A percentile compares a stretch with the other conserved stretches of the same genome.
Evolutionary conservation across 1,140 invertebrate genomes (phyloP).

Genomic region (Homarus americanus): DNA sequence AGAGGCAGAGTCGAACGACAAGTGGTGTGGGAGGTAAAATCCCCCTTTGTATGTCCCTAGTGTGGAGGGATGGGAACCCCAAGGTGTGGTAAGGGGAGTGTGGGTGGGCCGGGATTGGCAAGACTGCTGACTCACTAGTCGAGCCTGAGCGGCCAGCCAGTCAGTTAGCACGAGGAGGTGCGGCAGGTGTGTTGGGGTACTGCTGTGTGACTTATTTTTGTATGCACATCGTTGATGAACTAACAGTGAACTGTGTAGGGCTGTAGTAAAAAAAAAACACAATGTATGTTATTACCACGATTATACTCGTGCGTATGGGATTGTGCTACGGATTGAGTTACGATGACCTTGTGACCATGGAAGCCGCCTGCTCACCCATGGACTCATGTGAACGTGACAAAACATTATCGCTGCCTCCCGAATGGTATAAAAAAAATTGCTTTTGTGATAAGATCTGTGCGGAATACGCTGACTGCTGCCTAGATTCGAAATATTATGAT

Average conservation of each 20-base stretch:
- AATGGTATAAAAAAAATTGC: constrained; percentile 75
- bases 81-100: too few relatives aligned
- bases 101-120: background rate
- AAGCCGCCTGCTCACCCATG: background rate
- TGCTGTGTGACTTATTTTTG: background rate
- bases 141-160: background rate
- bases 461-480: constrained; percentile 80
- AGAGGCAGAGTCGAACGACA: too few relatives aligned
- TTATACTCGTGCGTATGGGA: background rate
- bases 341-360: background rate
- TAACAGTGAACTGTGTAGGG: background rate
- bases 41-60: too few relatives aligned
- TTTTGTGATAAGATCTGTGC: constrained; percentile 79
- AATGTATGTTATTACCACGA: background rate
- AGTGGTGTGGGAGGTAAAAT: too few relatives aligned
- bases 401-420: background rate
- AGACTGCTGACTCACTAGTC: background rate
- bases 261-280: background rate
- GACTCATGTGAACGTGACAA: background rate
- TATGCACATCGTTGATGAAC: background rate
- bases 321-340: background rate
- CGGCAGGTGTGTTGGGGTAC: background rate
- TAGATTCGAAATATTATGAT: constrained; percentile 78
- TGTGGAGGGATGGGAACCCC: too few relatives aligned
- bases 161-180: too few relatives aligned